These are phyloP conservation scores for Hirtodrosophila alboralis DNA, from an alignment of 2,888 invertebrate genomes.

Conservation along the genomic window DNA sequence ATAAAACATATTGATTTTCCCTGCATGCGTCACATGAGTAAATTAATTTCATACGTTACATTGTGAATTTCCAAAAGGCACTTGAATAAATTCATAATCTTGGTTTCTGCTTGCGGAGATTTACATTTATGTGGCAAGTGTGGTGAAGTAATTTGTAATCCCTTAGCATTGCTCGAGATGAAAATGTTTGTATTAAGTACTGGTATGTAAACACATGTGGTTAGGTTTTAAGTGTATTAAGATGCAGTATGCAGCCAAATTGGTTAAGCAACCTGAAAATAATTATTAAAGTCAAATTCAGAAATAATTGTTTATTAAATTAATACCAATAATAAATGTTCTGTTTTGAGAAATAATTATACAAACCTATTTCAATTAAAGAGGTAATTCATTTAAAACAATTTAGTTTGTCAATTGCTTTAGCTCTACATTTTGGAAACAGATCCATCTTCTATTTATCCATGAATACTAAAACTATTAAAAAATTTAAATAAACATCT, in stretches of 20 bases:
- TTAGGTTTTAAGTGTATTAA: constrained; percentile 9
- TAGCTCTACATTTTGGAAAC: no score
- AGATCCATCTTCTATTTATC: no score
- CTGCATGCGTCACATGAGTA: constrained; percentile 10
- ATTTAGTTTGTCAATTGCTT: no score
- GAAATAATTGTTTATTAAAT: no score
- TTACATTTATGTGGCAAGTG: constrained; percentile 27
- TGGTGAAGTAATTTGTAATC: constrained; percentile 26
- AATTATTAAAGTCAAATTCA: no score
- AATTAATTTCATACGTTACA: constrained; percentile 19
- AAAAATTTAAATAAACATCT: no score
- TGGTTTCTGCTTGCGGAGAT: background rate
- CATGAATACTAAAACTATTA: no score
- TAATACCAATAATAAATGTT: no score
- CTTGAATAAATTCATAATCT: constrained; percentile 66
- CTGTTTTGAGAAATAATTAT: no score
- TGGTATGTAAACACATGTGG: constrained; percentile 7
- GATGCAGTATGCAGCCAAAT: background rate
- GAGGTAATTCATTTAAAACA: no score
- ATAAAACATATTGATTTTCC: constrained; percentile 43
- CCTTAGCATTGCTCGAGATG: background rate
- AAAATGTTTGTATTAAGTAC: constrained; percentile 4
- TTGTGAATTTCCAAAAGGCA: constrained; percentile 37
- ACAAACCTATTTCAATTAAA: no score
- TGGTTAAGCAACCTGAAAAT: no score